Base-by-base conservation (phyloP, 1,140 invertebrate genomes). In the Panulirus ornatus region DNA sequence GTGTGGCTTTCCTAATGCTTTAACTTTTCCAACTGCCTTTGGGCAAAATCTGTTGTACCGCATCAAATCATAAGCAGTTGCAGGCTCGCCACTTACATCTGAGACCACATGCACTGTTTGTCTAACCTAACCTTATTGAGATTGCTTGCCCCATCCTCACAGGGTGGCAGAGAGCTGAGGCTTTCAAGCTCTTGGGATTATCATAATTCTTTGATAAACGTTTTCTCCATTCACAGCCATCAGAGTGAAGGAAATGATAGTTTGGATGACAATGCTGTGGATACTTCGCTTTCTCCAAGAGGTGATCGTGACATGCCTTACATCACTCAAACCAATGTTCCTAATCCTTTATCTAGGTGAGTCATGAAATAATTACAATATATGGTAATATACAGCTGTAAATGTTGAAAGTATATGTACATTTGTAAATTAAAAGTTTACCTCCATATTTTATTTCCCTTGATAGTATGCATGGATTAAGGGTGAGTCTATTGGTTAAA, bases 281-380 rank as follows among this genome's bases (percentile, higher is more conserved):
- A 97, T 93, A 94, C 97, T 36, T 96, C 96, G 73, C 97, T 96
- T 0, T 96, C 97, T 1, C 94, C 97, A 88, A 97, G 96, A 1
- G 97, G 97, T 8, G 94, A 97, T 70, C 94, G 97, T 86, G 97
- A 98, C 93, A 97, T 97, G 2, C 94, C 97, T 93, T 96, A 97
- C 2, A 96, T 97, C 92, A 97, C 97, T 84, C 94, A 96, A 34
- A 95, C 82, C 34, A 95, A 95, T 54, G 95, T 96, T 84, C 95
- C 95, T 19, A 94, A 95, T 63, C 94, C 96, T n/a, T 95, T 95
- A 47, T 96, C 96, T 0, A 95, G 96, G 47, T 96, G 96, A 93
- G 94, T 97, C 89, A 95, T 96, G n/a, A n/a, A n/a, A n/a, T n/a
- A n/a, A n/a, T n/a, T n/a, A n/a, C 51, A 9, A 54, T 22, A 11